Evolutionary conservation across 2,113 vertebrate species (phyloP), one percentile per base, ranked within the genome.

Genomic region (Tragelaphus scriptus): DNA sequence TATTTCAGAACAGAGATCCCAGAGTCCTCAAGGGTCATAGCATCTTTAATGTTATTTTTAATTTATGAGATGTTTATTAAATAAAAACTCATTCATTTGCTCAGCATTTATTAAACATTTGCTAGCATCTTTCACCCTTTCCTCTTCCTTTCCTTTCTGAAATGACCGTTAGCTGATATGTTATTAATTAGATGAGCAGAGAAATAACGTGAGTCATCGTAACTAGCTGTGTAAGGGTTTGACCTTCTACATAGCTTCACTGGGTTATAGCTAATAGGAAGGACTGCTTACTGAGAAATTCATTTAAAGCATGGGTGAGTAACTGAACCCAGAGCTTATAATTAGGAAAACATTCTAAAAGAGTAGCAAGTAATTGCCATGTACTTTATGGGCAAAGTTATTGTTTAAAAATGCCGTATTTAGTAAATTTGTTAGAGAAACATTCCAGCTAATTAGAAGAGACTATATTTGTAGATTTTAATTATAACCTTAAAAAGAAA

Each of bases 271-370:
- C 4, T 90, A 92, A 26, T 32, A 71, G 13, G 49, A 93, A 90
- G 32, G n/a, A 26, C 61, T 93, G 28, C 49, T 97, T 30, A 47
- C 11, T 92, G 80, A 96, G 94, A 85, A 77, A 92, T 59, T 88
- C 55, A 81, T 6, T 63, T 68, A 36, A 88, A 88, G 23, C 77
- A 21, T 49, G 19, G 14, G 56, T 81, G 47, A 53, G 6, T 21
- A 58, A n/a, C n/a, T 16, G 49, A 88, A 49, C 17, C 26, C 65
- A 61, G 56, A 85, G 47, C 16, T 55, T 56, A 75, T 59, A 96
- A 59, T 94, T 92, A 88, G 80, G 58, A 95, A 95, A 91, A 85
- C 49, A 53, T 81, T 90, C n/a, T 71, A 56, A 94, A 96, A 79
- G n/a, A 85, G 17, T 16, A 91, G 28, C 15, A 28, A 59, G 28